A percentile compares a stretch with the other conserved stretches of the same genome.
These are phyloP conservation scores for Mythimna ferrago DNA, from an alignment of 2,888 invertebrate species.

Conservation along the genomic window DNA sequence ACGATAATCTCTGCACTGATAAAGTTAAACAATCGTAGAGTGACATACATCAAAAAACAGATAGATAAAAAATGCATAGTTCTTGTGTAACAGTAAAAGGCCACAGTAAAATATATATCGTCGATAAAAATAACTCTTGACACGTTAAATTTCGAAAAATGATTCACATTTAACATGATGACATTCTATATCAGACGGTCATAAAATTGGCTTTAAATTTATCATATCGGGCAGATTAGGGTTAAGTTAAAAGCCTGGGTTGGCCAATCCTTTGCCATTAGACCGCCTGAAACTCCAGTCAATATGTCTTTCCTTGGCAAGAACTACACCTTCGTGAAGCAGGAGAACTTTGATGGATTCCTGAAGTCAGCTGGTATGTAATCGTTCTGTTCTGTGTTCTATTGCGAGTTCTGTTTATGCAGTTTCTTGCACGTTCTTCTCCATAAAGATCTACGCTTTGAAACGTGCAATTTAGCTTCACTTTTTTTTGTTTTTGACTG, in stretches of 20 bases:
- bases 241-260: constrained; percentile 42
- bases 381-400: neutral
- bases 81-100: neutral
- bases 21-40: too few relatives aligned
- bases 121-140: neutral
- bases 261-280: neutral
- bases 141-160: constrained; percentile 5
- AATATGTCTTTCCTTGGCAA: constrained; percentile 72
- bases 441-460: too few relatives aligned
- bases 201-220: constrained; percentile 24
- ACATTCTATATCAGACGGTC: neutral
- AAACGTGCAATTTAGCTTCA: too few relatives aligned
- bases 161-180: constrained; percentile 13
- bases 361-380: constrained; percentile 67
- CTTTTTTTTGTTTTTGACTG: too few relatives aligned
- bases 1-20: too few relatives aligned
- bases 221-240: constrained; percentile 51
- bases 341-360: constrained; percentile 73
- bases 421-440: too few relatives aligned
- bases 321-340: constrained; percentile 65
- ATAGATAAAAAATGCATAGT: neutral
- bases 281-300: constrained; percentile 4
- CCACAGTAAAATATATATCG: neutral
- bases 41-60: too few relatives aligned
- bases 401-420: too few relatives aligned